Base-by-base conservation (phyloP, 1,140 invertebrate species). In the Drosophila kurseongensis region DNA sequence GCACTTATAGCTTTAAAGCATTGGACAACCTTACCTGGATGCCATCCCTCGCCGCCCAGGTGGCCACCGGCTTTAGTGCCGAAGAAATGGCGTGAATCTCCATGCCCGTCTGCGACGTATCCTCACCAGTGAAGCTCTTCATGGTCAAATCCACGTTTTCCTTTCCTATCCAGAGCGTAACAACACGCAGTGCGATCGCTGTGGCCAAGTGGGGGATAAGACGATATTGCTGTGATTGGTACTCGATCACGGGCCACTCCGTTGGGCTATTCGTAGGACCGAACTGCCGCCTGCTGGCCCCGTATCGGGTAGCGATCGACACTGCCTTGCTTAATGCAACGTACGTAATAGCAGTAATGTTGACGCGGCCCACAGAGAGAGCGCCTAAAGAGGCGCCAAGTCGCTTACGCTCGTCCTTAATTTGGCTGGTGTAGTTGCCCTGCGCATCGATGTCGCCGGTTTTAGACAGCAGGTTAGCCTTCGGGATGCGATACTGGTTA, bases 161-260 rank as follows among this genome's bases (percentile, higher is more conserved):
- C 7, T 83, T 92, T 18, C 94, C 93, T 63, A 96, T 94, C 86
- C 94, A 94, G 23, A 93, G 91, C 27, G 93, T 94, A 91, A 96
- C 97, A 75, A 96, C 93, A 73, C 95, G 94, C 65, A 96, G 73
- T 0, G 95, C 95, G 86, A 95, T 97, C 0, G 95, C 93, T 4
- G 95, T 95, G n/a, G 96, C 96, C 58, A 98, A 76, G 81, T 96
- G 96, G 0, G 97, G 97, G 48, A 98, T 93, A 10, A 98, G 90
- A 12, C 97, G 94, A 93, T 96, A 97, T 96, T 97, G 97, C 95
- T 95, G 97, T 71, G 97, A 94, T 88, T 97, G 96, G 90, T 98
- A 98, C 92, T 97, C 97, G 59, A 98, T 91, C 4, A 98, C 95
- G 1, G 97, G 95, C 40, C 95, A 94, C 92, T 98, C 97, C 60